These are phyloP conservation scores for Meandrina meandrites DNA, from an alignment of 92 coral and sea anemone species.

Conservation along the genomic window DNA sequence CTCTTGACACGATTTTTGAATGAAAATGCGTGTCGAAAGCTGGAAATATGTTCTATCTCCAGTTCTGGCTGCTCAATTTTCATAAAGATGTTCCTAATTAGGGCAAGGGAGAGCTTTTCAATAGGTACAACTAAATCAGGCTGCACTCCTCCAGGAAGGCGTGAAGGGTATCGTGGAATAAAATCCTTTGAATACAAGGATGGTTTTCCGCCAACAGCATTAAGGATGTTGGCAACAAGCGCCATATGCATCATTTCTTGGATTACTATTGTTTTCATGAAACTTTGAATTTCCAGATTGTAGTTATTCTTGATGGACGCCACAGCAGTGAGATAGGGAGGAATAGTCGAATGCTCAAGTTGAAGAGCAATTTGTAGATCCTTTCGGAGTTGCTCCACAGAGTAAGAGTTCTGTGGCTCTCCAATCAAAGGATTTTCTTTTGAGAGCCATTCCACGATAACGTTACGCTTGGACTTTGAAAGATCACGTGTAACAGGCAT, in stretches of 20 bases:
- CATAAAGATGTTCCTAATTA: constrained; percentile 84
- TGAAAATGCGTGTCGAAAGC: constrained; percentile 1
- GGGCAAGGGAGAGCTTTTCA: constrained; percentile 68
- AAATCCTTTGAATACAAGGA: constrained; percentile 48
- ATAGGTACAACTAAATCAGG: constrained; percentile 70
- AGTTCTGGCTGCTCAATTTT: constrained; percentile 66
- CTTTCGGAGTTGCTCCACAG: constrained; percentile 47
- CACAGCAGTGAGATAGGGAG: constrained; percentile 76
- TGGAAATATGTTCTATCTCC: not conserved
- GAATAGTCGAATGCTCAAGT: constrained; percentile 80
- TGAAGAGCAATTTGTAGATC: constrained; percentile 72
- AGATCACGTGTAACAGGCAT: constrained; percentile 86
- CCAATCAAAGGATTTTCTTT: constrained; percentile 53
- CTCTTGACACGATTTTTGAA: not conserved
- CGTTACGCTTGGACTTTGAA: constrained; percentile 58
- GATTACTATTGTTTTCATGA: constrained; percentile 53
- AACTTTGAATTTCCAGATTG: constrained; percentile 49
- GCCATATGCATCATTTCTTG: constrained; percentile 84
- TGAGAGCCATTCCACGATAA: constrained; percentile 68
- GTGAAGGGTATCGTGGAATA: constrained; percentile 66
- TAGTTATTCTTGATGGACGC: constrained; percentile 70
- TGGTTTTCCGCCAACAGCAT: constrained; percentile 82
- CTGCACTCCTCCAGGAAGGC: constrained; percentile 84
- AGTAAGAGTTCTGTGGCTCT: constrained; percentile 27
- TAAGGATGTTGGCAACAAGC: constrained; percentile 76